Percentiles rank a stretch among this genome's conserved stretches.
Evolutionary conservation across 2,888 invertebrate genomes (phyloP).

Genomic region (Ypsolopha scabrella): DNA sequence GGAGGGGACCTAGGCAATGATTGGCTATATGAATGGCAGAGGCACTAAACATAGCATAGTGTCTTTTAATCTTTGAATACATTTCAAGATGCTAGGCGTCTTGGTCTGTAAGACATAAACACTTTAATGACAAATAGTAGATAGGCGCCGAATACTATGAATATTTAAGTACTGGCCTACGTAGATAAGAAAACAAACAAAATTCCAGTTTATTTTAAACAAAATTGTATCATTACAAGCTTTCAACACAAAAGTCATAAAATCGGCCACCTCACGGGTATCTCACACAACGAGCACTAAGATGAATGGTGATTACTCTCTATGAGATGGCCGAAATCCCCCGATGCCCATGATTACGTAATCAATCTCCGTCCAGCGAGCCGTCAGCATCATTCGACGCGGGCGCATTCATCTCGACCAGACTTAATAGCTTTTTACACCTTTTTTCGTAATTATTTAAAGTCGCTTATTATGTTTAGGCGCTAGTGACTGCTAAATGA

Average conservation of each 20-base stretch:
- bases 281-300: conserved; percentile 54
- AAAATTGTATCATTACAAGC: no score
- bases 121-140: no score
- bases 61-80: no score
- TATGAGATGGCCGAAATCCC: conserved; percentile 59
- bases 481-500: conserved; percentile 58
- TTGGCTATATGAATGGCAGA: no score
- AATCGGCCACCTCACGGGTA: conserved; percentile 25
- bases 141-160: no score
- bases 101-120: no score
- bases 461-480: conserved; percentile 54
- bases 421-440: conserved; percentile 53
- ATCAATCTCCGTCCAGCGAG: conserved; percentile 59
- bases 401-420: conserved; percentile 40
- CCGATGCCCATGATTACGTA: conserved; percentile 61
- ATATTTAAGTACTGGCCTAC: no score
- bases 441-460: conserved; percentile 61
- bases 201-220: no score
- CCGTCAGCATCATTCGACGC: conserved; percentile 53
- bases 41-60: no score
- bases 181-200: no score
- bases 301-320: conserved; percentile 61
- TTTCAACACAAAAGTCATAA: conserved; percentile 9
- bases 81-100: no score
- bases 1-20: no score